Percentiles rank a stretch among this genome's conserved stretches.
phyloP scores from a whole-genome alignment of 2,888 invertebrate species.

The Sarcophaga variegata region DNA sequence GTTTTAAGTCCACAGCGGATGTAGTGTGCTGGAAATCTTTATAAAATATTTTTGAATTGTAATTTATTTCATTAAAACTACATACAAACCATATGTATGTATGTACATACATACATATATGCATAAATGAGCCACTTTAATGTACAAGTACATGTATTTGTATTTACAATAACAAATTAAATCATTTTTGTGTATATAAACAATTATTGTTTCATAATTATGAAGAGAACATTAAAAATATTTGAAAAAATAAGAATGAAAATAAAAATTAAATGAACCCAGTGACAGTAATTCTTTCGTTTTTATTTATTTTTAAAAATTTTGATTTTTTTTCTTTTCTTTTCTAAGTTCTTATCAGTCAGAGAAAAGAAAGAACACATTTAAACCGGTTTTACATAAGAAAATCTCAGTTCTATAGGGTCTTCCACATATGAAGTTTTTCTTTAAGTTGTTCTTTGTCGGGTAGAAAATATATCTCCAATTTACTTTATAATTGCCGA shows the following conservation, averaged over 20 bases:
- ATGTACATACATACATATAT: too few relatives aligned
- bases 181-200: background rate
- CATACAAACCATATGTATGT: too few relatives aligned
- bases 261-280: slow-evolving; percentile 46
- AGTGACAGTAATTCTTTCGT: slow-evolving; percentile 56
- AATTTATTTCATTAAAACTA: slow-evolving; percentile 1
- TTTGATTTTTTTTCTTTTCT: too few relatives aligned
- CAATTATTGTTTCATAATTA: background rate
- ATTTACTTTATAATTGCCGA: too few relatives aligned
- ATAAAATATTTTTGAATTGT: slow-evolving; percentile 6
- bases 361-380: background rate
- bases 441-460: background rate
- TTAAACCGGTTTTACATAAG: background rate
- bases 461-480: too few relatives aligned
- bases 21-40: slow-evolving; percentile 65
- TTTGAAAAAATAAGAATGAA: slow-evolving; percentile 3
- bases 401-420: background rate
- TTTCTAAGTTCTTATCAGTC: background rate
- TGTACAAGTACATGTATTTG: too few relatives aligned
- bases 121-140: too few relatives aligned
- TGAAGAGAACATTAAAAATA: background rate
- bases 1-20: slow-evolving; percentile 62
- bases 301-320: background rate
- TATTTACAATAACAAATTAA: background rate
- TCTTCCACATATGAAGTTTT: background rate